A percentile compares a stretch with the other conserved stretches of the same genome.
phyloP scores from a whole-genome alignment of 2,113 vertebrate genomes.

The Paraplagusia blochii region DNA sequence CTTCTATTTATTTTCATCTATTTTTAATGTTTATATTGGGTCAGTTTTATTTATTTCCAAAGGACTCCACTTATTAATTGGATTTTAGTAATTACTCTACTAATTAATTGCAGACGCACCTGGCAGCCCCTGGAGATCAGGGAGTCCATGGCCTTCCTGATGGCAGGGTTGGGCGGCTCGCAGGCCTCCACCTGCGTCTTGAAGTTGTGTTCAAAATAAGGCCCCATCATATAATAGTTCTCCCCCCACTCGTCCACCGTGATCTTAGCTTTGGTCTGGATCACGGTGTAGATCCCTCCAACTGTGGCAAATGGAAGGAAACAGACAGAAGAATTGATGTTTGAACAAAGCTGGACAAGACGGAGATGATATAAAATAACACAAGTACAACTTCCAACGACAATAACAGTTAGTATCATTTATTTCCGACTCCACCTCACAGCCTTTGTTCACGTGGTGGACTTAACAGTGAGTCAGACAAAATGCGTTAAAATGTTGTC shows the following conservation, averaged over 20 bases:
- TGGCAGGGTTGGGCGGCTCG: slow-evolving; percentile 75
- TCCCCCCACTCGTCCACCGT: slow-evolving; percentile 95
- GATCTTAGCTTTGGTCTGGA: slow-evolving; percentile 95
- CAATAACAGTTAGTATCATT: too few relatives aligned
- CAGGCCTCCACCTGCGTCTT: slow-evolving; percentile 92
- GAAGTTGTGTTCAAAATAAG: slow-evolving; percentile 92
- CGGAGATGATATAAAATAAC: too few relatives aligned
- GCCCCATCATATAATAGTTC: slow-evolving; percentile 92
- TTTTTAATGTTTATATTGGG: too few relatives aligned
- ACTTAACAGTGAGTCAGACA: background rate
- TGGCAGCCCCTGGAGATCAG: slow-evolving; percentile 86
- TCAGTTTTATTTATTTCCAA: too few relatives aligned
- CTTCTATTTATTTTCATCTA: too few relatives aligned
- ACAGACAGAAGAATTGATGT: background rate
- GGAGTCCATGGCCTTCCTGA: slow-evolving; percentile 83
- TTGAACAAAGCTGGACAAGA: too few relatives aligned
- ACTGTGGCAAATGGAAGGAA: slow-evolving; percentile 70
- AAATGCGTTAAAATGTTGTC: slow-evolving; percentile 25
- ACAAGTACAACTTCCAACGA: too few relatives aligned
- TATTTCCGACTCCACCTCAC: too few relatives aligned
- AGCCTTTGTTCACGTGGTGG: background rate
- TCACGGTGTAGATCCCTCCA: slow-evolving; percentile 96
- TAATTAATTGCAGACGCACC: slow-evolving; percentile 76
- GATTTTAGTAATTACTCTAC: too few relatives aligned
- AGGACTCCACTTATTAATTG: too few relatives aligned